These are phyloP conservation scores for Montipora efflorescens DNA, from an alignment of 64 coral and sea anemone genomes.

Conservation along the genomic window DNA sequence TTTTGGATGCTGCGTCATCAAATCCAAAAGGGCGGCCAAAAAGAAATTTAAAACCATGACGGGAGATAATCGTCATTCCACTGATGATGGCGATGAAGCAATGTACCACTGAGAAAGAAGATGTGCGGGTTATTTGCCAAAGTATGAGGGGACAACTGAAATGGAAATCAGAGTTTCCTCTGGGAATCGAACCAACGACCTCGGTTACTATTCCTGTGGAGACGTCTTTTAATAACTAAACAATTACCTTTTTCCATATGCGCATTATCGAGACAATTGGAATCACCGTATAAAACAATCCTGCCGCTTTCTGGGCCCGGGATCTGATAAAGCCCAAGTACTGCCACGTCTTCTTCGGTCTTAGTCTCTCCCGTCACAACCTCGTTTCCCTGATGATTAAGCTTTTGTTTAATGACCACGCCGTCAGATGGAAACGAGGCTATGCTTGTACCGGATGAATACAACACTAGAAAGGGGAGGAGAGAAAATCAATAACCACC, in stretches of 20 bases:
- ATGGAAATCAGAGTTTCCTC: too few relatives aligned
- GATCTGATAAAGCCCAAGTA: constrained; percentile 87
- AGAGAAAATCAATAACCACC: too few relatives aligned
- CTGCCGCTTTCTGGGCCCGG: constrained; percentile 60
- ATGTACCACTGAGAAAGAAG: too few relatives aligned
- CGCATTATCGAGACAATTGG: constrained; percentile 96
- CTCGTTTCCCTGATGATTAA: constrained; percentile 97
- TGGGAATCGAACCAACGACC: too few relatives aligned
- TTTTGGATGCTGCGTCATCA: too few relatives aligned
- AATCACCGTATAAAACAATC: constrained; percentile 95
- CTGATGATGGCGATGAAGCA: too few relatives aligned
- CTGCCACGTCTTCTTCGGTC: constrained; percentile 79
- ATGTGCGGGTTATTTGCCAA: too few relatives aligned
- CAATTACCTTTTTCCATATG: constrained; percentile 93
- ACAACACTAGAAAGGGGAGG: constrained; percentile 61
- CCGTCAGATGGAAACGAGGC: constrained; percentile 84
- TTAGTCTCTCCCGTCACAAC: constrained; percentile 90
- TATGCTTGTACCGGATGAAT: constrained; percentile 97
- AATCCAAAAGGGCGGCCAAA: too few relatives aligned
- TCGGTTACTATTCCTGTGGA: too few relatives aligned
- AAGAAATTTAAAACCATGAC: too few relatives aligned
- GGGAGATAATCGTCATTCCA: too few relatives aligned
- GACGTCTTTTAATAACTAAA: not conserved
- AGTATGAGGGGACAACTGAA: too few relatives aligned
- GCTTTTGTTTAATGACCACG: constrained; percentile 67